Evolutionary conservation across 1,140 invertebrate species (phyloP).

Genomic region (Drosophila rhopaloa): DNA sequence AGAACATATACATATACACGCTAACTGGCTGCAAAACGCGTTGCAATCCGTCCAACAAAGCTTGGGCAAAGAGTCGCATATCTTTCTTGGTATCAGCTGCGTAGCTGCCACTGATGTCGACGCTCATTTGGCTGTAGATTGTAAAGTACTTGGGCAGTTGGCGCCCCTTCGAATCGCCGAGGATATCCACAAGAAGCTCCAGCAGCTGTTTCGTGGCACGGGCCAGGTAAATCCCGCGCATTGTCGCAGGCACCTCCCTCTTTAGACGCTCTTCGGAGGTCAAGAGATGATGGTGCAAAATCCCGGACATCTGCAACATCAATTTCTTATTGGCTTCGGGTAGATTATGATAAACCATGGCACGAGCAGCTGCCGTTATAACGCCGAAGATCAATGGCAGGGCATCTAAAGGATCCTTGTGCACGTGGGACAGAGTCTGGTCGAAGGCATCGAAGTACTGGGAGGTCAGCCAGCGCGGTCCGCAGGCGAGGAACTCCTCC

Average conservation of each 20-base stretch:
- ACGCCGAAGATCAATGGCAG: slow-evolving; percentile 5
- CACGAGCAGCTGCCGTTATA: slow-evolving; percentile 8
- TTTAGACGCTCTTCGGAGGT: background rate
- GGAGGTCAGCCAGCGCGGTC: slow-evolving; percentile 26
- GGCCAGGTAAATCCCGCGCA: slow-evolving; percentile 32
- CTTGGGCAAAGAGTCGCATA: background rate
- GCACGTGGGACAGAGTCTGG: slow-evolving; percentile 14
- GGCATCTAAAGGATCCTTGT: background rate
- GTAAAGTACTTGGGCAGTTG: slow-evolving; percentile 6
- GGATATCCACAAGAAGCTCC: background rate
- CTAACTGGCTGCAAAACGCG: slow-evolving; percentile 51
- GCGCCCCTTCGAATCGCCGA: background rate
- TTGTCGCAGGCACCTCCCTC: background rate
- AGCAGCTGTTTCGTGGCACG: slow-evolving; percentile 26
- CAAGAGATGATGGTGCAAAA: slow-evolving; percentile 43
- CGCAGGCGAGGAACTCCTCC: slow-evolving; percentile 43
- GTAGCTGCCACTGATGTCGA: slow-evolving; percentile 3
- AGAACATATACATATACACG: slow-evolving; percentile 64
- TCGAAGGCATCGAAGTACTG: slow-evolving; percentile 43
- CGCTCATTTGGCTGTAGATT: slow-evolving; percentile 16
- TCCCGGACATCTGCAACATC: background rate
- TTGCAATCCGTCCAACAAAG: slow-evolving; percentile 59
- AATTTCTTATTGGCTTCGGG: background rate
- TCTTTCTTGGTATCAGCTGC: background rate
- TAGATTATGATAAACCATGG: slow-evolving; percentile 10